Base-by-base conservation (phyloP, 1,140 invertebrate species). In the Olivierus martensii region DNA sequence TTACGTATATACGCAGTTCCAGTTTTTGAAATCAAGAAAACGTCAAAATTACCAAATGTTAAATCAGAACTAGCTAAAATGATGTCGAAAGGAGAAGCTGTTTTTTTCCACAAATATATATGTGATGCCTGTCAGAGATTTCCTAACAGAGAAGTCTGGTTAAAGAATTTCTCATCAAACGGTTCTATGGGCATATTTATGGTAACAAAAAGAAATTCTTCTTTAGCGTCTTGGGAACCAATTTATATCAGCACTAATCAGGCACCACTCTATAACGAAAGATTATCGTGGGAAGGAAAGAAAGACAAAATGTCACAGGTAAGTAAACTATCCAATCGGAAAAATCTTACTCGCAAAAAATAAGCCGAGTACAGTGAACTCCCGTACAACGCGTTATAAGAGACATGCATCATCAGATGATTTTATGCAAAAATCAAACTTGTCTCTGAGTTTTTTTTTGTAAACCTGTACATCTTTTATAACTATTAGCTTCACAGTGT, bases 261-360 rank as follows among this genome's bases (percentile, higher is more conserved):
- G 41, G 84, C 87, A 62, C 85, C 84, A 0, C 74, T 83, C 58
- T 89, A 87, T 66, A 82, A 81, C 56, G 84, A 87, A 65, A 67
- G 75, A 39, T 73, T 89, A 51, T 80, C 80, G 3, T 87, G 84
- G 84, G 84, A 89, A 67, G 84, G 84, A 14, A 74, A 77, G 43
- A 81, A 84, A 58, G 84, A 88, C 62, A 88, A 87, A 74, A 87
- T 87, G 84, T 78, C 87, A 37, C 89, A 92, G 77, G 84, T 85
- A 67, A 67, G 50, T 28, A 28, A 28, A n/a, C n/a, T n/a, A n/a
- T n/a, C n/a, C n/a, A n/a, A n/a, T n/a, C n/a, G n/a, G n/a, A n/a
- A n/a, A n/a, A n/a, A n/a, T n/a, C n/a, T n/a, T n/a, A n/a, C n/a
- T n/a, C n/a, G n/a, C n/a, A n/a, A n/a, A n/a, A n/a, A n/a, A n/a